Conservation (phyloP, 2,113 vertebrate species). For the Salvelinus namaycush region DNA sequence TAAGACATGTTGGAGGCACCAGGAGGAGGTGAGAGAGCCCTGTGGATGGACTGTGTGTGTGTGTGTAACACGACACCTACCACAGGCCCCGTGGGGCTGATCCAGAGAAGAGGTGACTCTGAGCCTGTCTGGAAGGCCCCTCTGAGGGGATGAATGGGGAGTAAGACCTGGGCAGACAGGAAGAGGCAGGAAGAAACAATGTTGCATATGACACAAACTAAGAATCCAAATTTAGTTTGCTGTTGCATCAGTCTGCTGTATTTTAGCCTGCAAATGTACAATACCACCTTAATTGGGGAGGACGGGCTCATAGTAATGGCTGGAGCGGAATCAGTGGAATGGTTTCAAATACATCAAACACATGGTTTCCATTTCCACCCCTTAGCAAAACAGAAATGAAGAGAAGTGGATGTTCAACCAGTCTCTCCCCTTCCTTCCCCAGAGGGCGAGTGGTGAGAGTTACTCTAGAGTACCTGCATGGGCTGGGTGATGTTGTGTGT, state of each 20-base stretch:
- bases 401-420: too few species aligned
- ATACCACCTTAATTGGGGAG: neutral
- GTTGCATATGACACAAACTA: neutral
- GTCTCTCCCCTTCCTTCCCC: too few species aligned
- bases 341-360: too few species aligned
- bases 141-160: neutral
- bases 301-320: too few species aligned
- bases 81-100: constrained; percentile 17
- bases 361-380: too few species aligned
- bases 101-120: constrained; percentile 30
- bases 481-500: neutral
- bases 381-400: neutral
- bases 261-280: neutral
- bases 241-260: neutral
- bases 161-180: neutral
- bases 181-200: neutral
- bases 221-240: neutral
- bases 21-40: neutral
- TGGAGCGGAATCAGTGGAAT: too few species aligned
- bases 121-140: constrained; percentile 48
- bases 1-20: neutral
- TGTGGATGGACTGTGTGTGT: constrained; percentile 6
- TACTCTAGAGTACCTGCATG: too few species aligned
- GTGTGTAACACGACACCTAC: constrained; percentile 46
- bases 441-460: too few species aligned